Evolutionary conservation across 2,113 vertebrate species (phyloP).

Genomic region (Trichechus manatus): DNA sequence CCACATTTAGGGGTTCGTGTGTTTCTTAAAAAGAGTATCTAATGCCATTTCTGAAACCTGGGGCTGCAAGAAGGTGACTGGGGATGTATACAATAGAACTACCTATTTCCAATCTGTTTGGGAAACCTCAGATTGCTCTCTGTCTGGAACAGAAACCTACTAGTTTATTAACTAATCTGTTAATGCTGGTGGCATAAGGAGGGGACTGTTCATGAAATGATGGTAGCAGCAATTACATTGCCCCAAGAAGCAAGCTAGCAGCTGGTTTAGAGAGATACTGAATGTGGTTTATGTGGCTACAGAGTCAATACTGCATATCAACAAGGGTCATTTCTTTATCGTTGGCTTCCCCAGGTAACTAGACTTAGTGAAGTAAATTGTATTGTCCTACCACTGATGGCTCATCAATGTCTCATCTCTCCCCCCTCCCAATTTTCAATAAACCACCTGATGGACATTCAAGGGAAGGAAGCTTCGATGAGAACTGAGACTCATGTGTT

Average conservation of each 20-base stretch:
- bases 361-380: background rate
- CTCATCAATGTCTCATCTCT: background rate
- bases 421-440: background rate
- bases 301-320: constrained; percentile 29
- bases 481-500: background rate
- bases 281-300: constrained; percentile 72
- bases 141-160: constrained; percentile 46
- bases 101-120: constrained; percentile 54
- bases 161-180: constrained; percentile 37
- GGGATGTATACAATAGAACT: background rate
- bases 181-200: background rate
- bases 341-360: background rate
- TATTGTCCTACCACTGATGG: background rate
- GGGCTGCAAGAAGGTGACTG: constrained; percentile 59
- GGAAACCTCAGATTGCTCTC: constrained; percentile 62
- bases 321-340: constrained; percentile 37
- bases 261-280: constrained; percentile 44
- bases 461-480: background rate
- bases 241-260: background rate
- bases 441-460: background rate
- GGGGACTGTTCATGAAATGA: background rate
- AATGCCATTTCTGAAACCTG: constrained; percentile 50
- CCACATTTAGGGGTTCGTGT: background rate
- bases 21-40: constrained; percentile 62
- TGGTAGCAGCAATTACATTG: background rate